phyloP scores from a whole-genome alignment of 2,888 invertebrate genomes.

The Melanchra persicariae region DNA sequence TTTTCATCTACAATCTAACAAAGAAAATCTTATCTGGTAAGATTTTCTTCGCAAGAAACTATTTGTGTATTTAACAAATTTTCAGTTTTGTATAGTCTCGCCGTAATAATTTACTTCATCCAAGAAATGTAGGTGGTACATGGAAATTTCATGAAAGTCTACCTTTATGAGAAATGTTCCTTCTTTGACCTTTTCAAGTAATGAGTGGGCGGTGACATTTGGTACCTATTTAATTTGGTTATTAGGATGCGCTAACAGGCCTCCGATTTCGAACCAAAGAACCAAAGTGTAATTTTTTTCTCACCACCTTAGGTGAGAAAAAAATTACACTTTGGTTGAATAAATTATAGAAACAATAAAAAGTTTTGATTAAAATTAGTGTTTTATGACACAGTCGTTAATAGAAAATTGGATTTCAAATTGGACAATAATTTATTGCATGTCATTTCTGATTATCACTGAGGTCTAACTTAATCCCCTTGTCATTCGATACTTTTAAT shows the following conservation, averaged over 20 bases:
- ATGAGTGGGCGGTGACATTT: constrained; percentile 57
- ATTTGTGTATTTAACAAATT: background rate
- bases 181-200: constrained; percentile 46
- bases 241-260: constrained; percentile 45
- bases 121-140: constrained; percentile 32
- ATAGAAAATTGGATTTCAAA: constrained; percentile 45
- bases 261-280: constrained; percentile 26
- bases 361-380: constrained; percentile 47
- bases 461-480: constrained; percentile 44
- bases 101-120: constrained; percentile 17
- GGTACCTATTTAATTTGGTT: constrained; percentile 50
- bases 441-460: constrained; percentile 45
- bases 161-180: constrained; percentile 28
- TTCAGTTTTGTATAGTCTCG: background rate
- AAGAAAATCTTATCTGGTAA: background rate
- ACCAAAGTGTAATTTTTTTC: too few relatives aligned
- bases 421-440: constrained; percentile 47
- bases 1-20: background rate
- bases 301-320: constrained; percentile 34
- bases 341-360: constrained; percentile 59
- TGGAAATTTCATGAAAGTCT: constrained; percentile 45
- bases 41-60: background rate
- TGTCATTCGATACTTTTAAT: constrained; percentile 17
- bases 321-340: constrained; percentile 35
- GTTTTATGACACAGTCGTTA: constrained; percentile 50